Percentiles rank a stretch among this genome's conserved stretches.
phyloP scores from a whole-genome alignment of 2,888 invertebrate species.

The Platerodrilus igneus region DNA sequence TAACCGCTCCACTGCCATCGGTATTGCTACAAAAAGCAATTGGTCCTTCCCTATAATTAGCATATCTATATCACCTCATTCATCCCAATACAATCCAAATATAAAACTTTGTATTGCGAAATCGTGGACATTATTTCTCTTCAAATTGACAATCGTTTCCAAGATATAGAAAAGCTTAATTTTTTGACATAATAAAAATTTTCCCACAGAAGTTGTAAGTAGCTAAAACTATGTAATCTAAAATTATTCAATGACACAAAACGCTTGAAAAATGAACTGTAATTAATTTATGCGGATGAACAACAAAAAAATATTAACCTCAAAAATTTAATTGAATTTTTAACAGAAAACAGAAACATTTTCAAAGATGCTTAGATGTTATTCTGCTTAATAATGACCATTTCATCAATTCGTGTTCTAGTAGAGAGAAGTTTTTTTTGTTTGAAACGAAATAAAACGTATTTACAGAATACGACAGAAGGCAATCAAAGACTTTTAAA shows the following conservation, averaged over 20 bases:
- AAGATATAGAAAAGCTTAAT: constrained; percentile 10
- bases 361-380: constrained; percentile 18
- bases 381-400: constrained; percentile 17
- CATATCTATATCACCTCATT: no score
- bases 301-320: background rate
- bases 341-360: constrained; percentile 7
- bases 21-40: no score
- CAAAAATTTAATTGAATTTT: background rate
- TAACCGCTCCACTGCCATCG: no score
- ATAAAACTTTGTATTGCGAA: constrained; percentile 10
- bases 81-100: no score
- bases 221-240: background rate
- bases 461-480: constrained; percentile 12
- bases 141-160: constrained; percentile 14
- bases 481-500: no score
- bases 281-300: constrained; percentile 8
- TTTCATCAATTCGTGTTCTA: constrained; percentile 17
- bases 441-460: constrained; percentile 21
- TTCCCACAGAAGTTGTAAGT: constrained; percentile 11
- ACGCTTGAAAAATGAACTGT: constrained; percentile 10
- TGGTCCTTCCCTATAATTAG: no score
- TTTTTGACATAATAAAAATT: constrained; percentile 7
- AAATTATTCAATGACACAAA: constrained; percentile 2
- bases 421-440: constrained; percentile 14
- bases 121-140: constrained; percentile 11